Conservation (phyloP, 2,113 vertebrate genomes). For the Onychostoma macrolepis region DNA sequence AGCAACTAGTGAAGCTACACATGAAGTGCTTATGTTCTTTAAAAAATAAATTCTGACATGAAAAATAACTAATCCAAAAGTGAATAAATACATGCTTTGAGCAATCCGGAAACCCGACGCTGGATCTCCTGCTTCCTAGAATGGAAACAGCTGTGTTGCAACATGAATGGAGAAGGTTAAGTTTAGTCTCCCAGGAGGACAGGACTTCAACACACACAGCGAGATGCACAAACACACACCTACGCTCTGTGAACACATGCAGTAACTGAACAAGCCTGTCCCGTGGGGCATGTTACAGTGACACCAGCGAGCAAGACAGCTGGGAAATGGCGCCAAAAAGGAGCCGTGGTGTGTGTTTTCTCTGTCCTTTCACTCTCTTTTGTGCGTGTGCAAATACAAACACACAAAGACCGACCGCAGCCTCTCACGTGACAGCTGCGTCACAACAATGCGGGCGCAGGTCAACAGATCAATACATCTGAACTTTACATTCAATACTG, state of each 20-base stretch:
- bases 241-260: background rate
- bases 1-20: background rate
- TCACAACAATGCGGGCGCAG: slow-evolving; percentile 16
- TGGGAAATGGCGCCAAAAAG: slow-evolving; percentile 59
- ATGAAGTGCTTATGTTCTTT: background rate
- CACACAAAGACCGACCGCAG: slow-evolving; percentile 1
- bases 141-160: slow-evolving; percentile 35
- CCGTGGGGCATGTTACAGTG: slow-evolving; percentile 49
- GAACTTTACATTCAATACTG: slow-evolving; percentile 14
- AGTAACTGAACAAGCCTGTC: slow-evolving; percentile 22
- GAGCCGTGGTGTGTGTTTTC: slow-evolving; percentile 19
- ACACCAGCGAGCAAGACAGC: slow-evolving; percentile 53
- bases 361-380: slow-evolving; percentile 44
- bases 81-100: background rate
- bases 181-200: slow-evolving; percentile 11
- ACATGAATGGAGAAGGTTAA: slow-evolving; percentile 30
- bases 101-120: slow-evolving; percentile 25
- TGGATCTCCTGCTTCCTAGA: slow-evolving; percentile 31
- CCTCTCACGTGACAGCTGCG: slow-evolving; percentile 23
- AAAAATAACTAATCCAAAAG: background rate
- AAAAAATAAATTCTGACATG: no score
- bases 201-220: background rate
- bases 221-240: slow-evolving; percentile 1
- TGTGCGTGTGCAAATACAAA: slow-evolving; percentile 31
- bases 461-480: slow-evolving; percentile 33